phyloP scores from a whole-genome alignment of 2,113 vertebrate genomes.

The Uria aalge region DNA sequence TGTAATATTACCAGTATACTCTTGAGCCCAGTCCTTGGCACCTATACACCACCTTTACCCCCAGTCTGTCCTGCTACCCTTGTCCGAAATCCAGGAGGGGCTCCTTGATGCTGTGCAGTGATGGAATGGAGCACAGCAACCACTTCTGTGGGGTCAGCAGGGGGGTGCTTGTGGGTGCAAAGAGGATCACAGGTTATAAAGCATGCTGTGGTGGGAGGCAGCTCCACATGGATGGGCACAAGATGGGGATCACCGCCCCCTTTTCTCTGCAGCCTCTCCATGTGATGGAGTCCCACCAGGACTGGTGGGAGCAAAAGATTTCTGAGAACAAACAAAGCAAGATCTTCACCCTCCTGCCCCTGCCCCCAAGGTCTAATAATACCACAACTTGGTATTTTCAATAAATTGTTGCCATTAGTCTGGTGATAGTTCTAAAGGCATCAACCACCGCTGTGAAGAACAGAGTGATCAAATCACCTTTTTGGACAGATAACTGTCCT shows the following conservation, averaged over 20 bases:
- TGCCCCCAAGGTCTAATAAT: background rate
- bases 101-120: background rate
- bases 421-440: background rate
- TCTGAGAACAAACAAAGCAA: background rate
- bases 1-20: background rate
- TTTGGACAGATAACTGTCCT: background rate
- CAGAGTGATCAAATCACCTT: background rate
- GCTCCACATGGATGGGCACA: background rate
- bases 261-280: background rate
- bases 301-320: background rate
- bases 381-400: background rate
- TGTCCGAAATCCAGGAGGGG: background rate
- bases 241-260: background rate
- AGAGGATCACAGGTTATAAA: background rate
- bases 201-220: background rate
- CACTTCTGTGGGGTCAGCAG: background rate
- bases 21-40: background rate
- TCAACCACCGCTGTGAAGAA: background rate
- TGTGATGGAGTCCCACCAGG: background rate
- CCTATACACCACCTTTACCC: background rate
- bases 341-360: background rate
- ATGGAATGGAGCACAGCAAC: background rate
- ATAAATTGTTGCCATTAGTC: background rate
- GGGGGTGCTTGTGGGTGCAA: fast-evolving
- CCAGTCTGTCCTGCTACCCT: background rate